These are phyloP conservation scores for Cichladusa arquata DNA, from an alignment of 2,113 vertebrate genomes.

Conservation along the genomic window DNA sequence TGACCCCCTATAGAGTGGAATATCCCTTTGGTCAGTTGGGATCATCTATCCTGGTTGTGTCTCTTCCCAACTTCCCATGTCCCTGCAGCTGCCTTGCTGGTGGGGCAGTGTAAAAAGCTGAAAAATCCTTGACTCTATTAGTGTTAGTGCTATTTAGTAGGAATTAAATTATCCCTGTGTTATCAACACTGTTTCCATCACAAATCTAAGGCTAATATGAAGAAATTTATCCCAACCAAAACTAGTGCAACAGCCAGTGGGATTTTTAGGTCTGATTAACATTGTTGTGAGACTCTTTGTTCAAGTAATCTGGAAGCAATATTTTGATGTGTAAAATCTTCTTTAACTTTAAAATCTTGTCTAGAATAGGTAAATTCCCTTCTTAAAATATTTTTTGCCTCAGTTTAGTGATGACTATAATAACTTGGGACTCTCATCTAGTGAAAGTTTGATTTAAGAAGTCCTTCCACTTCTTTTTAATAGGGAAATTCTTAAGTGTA, in stretches of 20 bases:
- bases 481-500: background rate
- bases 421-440: background rate
- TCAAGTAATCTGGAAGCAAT: background rate
- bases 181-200: background rate
- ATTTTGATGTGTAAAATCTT: background rate
- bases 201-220: background rate
- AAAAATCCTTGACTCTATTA: background rate
- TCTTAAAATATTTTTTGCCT: background rate
- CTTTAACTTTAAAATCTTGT: background rate
- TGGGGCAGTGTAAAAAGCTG: background rate
- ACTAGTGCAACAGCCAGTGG: background rate
- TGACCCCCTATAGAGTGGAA: rapidly evolving
- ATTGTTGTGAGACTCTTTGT: background rate
- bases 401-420: background rate
- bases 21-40: background rate
- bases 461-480: background rate
- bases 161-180: background rate
- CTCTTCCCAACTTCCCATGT: background rate
- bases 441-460: background rate
- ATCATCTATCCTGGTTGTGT: background rate
- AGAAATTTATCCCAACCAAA: background rate
- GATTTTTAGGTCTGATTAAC: background rate
- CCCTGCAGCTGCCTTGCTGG: background rate
- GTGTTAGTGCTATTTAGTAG: background rate
- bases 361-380: background rate